These are phyloP conservation scores for Pimephales promelas DNA, from an alignment of 2,113 vertebrate species.

Conservation along the genomic window DNA sequence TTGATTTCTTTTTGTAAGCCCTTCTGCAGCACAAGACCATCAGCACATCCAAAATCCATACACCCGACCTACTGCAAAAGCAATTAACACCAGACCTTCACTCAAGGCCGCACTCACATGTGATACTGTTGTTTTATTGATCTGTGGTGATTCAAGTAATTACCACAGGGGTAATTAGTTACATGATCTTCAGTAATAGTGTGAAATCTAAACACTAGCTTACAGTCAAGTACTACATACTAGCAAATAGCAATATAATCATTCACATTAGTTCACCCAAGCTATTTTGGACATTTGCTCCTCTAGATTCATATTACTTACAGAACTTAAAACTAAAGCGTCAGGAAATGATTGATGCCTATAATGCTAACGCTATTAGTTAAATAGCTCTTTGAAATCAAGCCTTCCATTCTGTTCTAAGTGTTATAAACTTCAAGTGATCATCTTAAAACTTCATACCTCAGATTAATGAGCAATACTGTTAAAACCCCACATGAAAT, in stretches of 20 bases:
- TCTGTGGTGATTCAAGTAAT: neutral
- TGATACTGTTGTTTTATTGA: neutral
- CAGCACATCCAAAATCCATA: slow-evolving; percentile 21
- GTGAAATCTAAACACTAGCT: neutral
- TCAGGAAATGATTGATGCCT: neutral
- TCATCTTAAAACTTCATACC: neutral
- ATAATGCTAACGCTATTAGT: neutral
- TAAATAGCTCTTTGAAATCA: neutral
- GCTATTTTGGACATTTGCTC: neutral
- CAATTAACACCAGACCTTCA: neutral
- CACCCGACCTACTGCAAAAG: neutral
- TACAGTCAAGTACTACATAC: neutral
- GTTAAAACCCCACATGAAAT: too few species aligned
- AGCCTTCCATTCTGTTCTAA: neutral
- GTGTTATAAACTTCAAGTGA: neutral
- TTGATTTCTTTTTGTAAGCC: neutral
- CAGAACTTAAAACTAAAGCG: neutral
- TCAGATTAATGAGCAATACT: neutral
- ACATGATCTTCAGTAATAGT: neutral
- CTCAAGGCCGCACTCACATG: neutral
- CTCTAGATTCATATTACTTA: neutral
- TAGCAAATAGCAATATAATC: neutral
- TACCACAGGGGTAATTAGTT: neutral
- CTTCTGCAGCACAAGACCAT: neutral
- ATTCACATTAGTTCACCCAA: neutral